Percentiles rank a stretch among this genome's conserved stretches.
These are phyloP conservation scores for Metopolophium dirhodum DNA, from an alignment of 1,140 invertebrate species.

Conservation along the genomic window DNA sequence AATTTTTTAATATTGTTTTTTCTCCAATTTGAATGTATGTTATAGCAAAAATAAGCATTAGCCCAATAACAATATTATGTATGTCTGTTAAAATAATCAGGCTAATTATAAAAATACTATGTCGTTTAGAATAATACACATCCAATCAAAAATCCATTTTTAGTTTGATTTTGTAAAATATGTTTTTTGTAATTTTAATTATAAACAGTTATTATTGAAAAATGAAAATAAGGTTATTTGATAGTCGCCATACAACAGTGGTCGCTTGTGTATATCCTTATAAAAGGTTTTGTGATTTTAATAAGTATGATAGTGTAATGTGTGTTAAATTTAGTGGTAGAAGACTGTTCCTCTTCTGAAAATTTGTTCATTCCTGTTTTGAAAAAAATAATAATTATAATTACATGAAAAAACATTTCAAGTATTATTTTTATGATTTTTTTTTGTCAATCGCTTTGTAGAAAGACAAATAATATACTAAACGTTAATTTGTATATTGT, in stretches of 20 bases:
- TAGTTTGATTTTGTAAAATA: background rate
- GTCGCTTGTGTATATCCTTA: background rate
- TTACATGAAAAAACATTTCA: background rate
- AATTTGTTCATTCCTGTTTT: conserved; percentile 53
- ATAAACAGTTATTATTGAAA: background rate
- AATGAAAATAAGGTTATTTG: background rate
- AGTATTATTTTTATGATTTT: background rate
- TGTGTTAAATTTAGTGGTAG: conserved; percentile 32
- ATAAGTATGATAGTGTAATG: background rate
- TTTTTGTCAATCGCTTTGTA: background rate
- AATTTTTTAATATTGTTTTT: conserved; percentile 20
- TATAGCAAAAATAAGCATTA: background rate
- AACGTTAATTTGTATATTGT: background rate
- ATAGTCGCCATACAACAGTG: background rate
- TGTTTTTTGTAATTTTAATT: background rate
- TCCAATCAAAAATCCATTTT: background rate
- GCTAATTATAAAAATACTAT: background rate
- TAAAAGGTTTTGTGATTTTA: conserved; percentile 26
- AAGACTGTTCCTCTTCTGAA: conserved; percentile 56
- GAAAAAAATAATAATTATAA: conserved; percentile 33
- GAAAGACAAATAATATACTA: background rate
- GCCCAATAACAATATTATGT: background rate
- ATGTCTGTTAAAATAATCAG: no score
- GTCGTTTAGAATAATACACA: background rate
- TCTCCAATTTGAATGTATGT: background rate